Base-by-base conservation (phyloP, 2,888 invertebrate genomes). In the Sisyra nigra region DNA sequence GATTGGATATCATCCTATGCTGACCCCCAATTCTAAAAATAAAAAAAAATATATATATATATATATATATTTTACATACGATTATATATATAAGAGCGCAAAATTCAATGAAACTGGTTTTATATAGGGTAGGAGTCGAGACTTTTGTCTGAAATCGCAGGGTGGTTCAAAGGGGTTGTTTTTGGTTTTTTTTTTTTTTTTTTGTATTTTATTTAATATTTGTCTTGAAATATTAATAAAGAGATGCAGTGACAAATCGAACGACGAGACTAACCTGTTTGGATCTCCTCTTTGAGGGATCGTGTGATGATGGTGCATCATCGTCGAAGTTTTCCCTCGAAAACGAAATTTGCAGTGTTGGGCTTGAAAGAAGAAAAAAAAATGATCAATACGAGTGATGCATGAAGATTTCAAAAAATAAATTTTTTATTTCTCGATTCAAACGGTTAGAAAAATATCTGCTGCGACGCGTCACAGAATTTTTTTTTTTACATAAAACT, bases 231-330 rank as follows among this genome's bases (percentile, higher is more conserved):
- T 8, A 34, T 34, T 34, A 34, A 24, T 24, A 24, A 24, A 24
- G 24, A 24, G 7, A 24, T 24, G 24, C 24, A 24, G 24, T 24
- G 24, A 24, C 24, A 24, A 24, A 24, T 24, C 24, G 24, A 24
- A 7, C 24, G 24, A 24, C 24, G 24, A 24, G 24, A 24, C 53
- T 52, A 54, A 67, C 67, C 67, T 67, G 48, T 53, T 58, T 46
- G 63, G 58, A 67, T 76, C 77, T 60, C 76, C 63, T 56, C 37
- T 37, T 37, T 74, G 74, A 58, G 74, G 70, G 61, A 74, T 68
- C 57, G 73, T 72, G 61, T 76, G 76, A 62, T 77, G 77, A 54
- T 67, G 61, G 54, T 68, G 65, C 57, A 67, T 63, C 60, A 64
- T 63, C 54, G 57, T 62, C 42, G 32, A 41, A 3, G 3, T 7